Conservation (phyloP, 2,888 invertebrate species). For the Tiphia femorata region DNA sequence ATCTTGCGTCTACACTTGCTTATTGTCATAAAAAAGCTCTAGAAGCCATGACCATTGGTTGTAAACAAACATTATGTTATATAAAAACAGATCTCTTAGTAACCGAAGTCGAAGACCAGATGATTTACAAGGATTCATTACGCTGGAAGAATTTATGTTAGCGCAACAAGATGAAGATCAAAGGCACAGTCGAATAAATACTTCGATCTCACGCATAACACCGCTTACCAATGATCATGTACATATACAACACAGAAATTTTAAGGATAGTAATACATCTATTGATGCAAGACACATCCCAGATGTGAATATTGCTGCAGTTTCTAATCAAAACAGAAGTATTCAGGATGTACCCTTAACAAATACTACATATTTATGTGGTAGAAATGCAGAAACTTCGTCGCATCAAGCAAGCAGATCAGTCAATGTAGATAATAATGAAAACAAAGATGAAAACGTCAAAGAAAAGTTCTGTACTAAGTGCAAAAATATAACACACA, state of each 20-base stretch:
- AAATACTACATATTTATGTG: constrained; percentile 38
- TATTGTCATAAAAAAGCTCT: too few relatives aligned
- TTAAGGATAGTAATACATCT: constrained; percentile 24
- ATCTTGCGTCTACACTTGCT: too few relatives aligned
- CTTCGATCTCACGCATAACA: constrained; percentile 44
- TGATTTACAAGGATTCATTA: constrained; percentile 78
- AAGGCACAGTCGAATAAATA: constrained; percentile 62
- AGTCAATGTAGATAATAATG: constrained; percentile 15
- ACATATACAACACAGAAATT: constrained; percentile 54
- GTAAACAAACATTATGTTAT: constrained; percentile 13
- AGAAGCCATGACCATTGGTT: too few relatives aligned
- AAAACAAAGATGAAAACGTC: constrained; percentile 20
- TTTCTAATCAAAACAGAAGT: constrained; percentile 47
- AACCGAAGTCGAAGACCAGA: constrained; percentile 66
- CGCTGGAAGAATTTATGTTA: constrained; percentile 84
- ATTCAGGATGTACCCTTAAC: constrained; percentile 50
- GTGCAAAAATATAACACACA: constrained; percentile 4
- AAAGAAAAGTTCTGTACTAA: constrained; percentile 18
- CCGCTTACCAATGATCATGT: constrained; percentile 59
- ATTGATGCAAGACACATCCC: constrained; percentile 27
- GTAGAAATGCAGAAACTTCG: constrained; percentile 20
- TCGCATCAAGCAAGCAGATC: constrained; percentile 19
- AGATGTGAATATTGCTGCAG: too few relatives aligned
- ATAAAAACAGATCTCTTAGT: constrained; percentile 7
- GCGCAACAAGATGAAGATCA: constrained; percentile 82